Evolutionary conservation across 2,797 vertebrate genomes (phyloP), one percentile per base, ranked within the genome.

Genomic region (Amblyraja radiata): DNA sequence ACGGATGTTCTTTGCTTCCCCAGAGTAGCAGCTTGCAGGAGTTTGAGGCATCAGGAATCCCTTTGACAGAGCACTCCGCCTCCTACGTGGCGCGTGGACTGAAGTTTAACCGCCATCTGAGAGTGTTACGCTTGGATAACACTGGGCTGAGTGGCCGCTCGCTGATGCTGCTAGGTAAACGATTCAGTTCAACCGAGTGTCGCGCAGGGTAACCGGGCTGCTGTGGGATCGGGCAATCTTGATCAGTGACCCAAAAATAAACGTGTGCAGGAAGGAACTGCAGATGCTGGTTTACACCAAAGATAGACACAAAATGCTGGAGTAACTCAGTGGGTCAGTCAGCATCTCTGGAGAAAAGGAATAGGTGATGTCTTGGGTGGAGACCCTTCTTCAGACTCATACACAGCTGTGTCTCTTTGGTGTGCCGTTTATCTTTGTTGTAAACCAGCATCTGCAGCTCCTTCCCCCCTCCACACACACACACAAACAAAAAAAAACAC

Each of bases 1-100:
- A 92, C 10, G 28, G 71, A 9, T 25, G 54, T 13, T 76, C 54
- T 73, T 74, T 25, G n/a, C 39, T 93, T 93, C 94, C 95, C 94
- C 95, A 97, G 97, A 97, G 97, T 94, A 94, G 94, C 90, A 94
- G 95, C 95, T 95, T 97, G 93, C 95, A 95, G 95, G 96, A 97
- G 74, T 95, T 97, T 94, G 96, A 97, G 93, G 94, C 95, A 92
- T 96, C 96, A 93, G 96, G 96, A 88, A 94, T 97, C 84, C 93
- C 96, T 3, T 36, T 97, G 93, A 94, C 94, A 0, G 96, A 96
- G 94, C 96, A 96, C 83, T 94, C 95, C 0, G 95, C 94, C 7
- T 96, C 95, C 94, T 95, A 93, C 93, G 94, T 97, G 93, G 95
- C 96, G 93, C 96, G 95, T 94, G 96, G 96, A 93, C 94, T 97